These are phyloP conservation scores for Pollenia amentaria DNA, from an alignment of 2,888 invertebrate species.

Conservation along the genomic window DNA sequence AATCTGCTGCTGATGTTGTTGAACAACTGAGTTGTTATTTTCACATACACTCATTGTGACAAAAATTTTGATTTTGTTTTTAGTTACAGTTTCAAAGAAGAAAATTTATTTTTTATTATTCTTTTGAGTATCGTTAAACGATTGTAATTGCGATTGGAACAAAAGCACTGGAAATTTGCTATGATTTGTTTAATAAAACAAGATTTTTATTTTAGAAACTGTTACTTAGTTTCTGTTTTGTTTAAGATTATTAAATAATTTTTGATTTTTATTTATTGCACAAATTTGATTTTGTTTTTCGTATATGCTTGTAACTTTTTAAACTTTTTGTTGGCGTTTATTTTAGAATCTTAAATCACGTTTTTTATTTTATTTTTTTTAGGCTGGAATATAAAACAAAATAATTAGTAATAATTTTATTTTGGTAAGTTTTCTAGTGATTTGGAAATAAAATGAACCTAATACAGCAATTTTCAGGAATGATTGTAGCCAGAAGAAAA, in stretches of 20 bases:
- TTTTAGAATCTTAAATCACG: not conserved
- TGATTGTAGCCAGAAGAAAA: not conserved
- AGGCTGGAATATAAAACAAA: slow-evolving; percentile 28
- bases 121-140: slow-evolving; percentile 52
- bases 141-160: slow-evolving; percentile 23
- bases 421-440: not conserved
- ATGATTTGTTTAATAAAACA: slow-evolving; percentile 11
- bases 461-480: slow-evolving; percentile 21
- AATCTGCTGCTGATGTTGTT: slow-evolving; percentile 83
- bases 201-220: slow-evolving; percentile 40
- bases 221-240: slow-evolving; percentile 48
- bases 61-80: slow-evolving; percentile 68
- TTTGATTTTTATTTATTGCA: slow-evolving; percentile 71
- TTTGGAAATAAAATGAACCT: slow-evolving; percentile 10
- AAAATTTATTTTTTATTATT: slow-evolving; percentile 17
- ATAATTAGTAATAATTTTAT: not conserved
- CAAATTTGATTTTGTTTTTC: slow-evolving; percentile 53
- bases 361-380: slow-evolving; percentile 37
- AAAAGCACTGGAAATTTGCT: not conserved
- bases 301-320: slow-evolving; percentile 39
- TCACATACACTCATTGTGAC: slow-evolving; percentile 84
- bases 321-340: not conserved
- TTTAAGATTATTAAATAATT: slow-evolving; percentile 50
- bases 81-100: slow-evolving; percentile 32
- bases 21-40: slow-evolving; percentile 82